Percentiles rank a stretch among this genome's conserved stretches.
These are phyloP conservation scores for Ibidorhyncha struthersii DNA, from an alignment of 2,113 vertebrate species.

Conservation along the genomic window DNA sequence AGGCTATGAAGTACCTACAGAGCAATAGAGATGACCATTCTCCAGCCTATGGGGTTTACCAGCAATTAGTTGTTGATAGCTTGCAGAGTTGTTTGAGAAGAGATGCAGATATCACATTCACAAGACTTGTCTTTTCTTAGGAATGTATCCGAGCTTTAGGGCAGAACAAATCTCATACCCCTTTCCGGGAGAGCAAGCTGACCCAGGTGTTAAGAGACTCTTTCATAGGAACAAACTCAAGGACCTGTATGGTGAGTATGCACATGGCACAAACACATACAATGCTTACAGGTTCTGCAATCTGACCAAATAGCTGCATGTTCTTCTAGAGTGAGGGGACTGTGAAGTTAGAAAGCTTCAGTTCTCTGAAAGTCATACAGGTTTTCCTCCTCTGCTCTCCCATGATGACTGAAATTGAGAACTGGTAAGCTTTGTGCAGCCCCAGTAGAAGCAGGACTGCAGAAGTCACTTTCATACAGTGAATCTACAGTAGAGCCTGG, in stretches of 20 bases:
- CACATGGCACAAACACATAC: neutral
- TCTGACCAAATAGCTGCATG: neutral
- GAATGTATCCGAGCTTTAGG: slow-evolving; percentile 97
- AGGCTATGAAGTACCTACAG: neutral
- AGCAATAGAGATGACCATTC: neutral
- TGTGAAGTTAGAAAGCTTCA: neutral
- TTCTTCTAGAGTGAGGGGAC: neutral
- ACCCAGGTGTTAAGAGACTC: slow-evolving; percentile 97
- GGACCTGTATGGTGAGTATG: slow-evolving; percentile 93
- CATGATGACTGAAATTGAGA: neutral
- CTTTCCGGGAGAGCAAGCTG: slow-evolving; percentile 95
- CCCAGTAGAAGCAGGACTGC: neutral
- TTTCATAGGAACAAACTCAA: slow-evolving; percentile 94
- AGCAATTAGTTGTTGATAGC: neutral
- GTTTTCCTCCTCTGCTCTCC: neutral
- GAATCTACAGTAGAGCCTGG: neutral
- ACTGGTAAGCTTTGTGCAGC: neutral
- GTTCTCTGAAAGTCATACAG: neutral
- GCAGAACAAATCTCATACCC: slow-evolving; percentile 93
- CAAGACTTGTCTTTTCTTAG: slow-evolving; percentile 62
- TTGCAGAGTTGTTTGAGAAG: neutral
- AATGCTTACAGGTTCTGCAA: neutral
- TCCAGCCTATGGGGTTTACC: neutral
- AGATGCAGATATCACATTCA: neutral
- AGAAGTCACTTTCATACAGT: neutral